Conservation (phyloP, 2,888 invertebrate species). For the Rhamnusium bicolor region DNA sequence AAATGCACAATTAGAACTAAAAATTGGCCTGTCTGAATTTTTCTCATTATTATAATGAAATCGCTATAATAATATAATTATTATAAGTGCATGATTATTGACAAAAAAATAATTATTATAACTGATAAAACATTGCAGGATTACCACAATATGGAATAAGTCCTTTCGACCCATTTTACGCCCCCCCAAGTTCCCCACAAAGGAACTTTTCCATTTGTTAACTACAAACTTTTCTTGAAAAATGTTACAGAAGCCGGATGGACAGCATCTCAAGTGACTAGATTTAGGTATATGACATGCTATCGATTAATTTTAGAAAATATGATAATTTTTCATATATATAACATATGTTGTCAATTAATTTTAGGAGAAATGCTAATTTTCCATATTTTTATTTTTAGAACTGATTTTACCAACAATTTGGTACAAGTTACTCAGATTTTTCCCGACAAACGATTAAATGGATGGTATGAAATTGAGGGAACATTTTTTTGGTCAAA, state of each 20-base stretch:
- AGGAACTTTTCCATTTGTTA: slow-evolving; percentile 77
- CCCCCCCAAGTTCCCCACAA: slow-evolving; percentile 78
- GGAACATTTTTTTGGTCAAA: slow-evolving; percentile 78
- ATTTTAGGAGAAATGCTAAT: no score
- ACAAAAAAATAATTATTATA: not conserved
- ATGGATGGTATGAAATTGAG: slow-evolving; percentile 79
- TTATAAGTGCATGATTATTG: not conserved
- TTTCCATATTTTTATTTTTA: slow-evolving; percentile 63
- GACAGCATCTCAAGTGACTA: slow-evolving; percentile 83
- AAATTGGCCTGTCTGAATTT: no score
- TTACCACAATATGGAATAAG: slow-evolving; percentile 81
- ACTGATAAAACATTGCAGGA: slow-evolving; percentile 73
- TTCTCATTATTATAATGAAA: no score
- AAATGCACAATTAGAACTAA: no score
- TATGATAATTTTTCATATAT: no score
- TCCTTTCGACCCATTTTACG: slow-evolving; percentile 86
- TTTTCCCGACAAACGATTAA: slow-evolving; percentile 85
- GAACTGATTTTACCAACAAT: slow-evolving; percentile 78
- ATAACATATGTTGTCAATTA: no score
- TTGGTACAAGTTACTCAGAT: slow-evolving; percentile 84
- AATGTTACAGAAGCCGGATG: slow-evolving; percentile 86
- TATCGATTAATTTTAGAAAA: no score
- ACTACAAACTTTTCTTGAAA: slow-evolving; percentile 80
- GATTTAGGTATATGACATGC: slow-evolving; percentile 76
- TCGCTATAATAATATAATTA: no score